A percentile compares a stretch with the other conserved stretches of the same genome.
phyloP scores from a whole-genome alignment of 1,140 invertebrate genomes.

The Leguminivora glycinivorella region DNA sequence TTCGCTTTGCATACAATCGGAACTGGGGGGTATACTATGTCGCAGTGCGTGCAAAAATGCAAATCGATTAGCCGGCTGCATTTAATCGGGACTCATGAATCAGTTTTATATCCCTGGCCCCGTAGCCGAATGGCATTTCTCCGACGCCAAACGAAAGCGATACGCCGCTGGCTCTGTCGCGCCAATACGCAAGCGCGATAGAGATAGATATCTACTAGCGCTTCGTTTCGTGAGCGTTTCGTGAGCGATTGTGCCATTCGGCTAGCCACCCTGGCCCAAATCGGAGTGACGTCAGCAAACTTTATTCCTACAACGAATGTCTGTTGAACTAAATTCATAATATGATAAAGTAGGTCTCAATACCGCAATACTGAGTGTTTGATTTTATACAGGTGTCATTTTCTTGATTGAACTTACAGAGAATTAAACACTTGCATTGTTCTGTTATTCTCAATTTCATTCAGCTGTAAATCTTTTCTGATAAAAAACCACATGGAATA shows the following conservation, averaged over 20 bases:
- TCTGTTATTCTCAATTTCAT: conserved; percentile 10
- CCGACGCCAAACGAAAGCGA: too few species aligned
- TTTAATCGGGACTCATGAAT: conserved; percentile 21
- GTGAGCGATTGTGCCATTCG: too few species aligned
- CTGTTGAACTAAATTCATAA: conserved; percentile 14
- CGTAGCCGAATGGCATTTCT: too few species aligned
- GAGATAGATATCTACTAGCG: too few species aligned
- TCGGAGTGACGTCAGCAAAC: background rate
- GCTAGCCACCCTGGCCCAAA: conserved; percentile 25
- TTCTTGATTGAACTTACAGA: conserved; percentile 10
- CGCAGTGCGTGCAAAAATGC: conserved; percentile 59
- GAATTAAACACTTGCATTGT: conserved; percentile 10
- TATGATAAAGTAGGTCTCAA: conserved; percentile 6
- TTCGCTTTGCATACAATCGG: conserved; percentile 60
- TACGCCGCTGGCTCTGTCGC: too few species aligned
- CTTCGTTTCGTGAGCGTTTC: too few species aligned
- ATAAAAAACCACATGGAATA: background rate
- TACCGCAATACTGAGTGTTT: conserved; percentile 10
- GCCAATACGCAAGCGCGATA: too few species aligned
- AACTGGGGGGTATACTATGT: conserved; percentile 36
- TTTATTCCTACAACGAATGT: background rate
- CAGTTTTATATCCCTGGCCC: conserved; percentile 26
- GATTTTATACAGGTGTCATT: conserved; percentile 19
- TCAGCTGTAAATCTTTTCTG: background rate
- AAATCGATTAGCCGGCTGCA: conserved; percentile 37